Evolutionary conservation across 2,113 vertebrate species (phyloP).

Genomic region (Amblyopsis rosae): DNA sequence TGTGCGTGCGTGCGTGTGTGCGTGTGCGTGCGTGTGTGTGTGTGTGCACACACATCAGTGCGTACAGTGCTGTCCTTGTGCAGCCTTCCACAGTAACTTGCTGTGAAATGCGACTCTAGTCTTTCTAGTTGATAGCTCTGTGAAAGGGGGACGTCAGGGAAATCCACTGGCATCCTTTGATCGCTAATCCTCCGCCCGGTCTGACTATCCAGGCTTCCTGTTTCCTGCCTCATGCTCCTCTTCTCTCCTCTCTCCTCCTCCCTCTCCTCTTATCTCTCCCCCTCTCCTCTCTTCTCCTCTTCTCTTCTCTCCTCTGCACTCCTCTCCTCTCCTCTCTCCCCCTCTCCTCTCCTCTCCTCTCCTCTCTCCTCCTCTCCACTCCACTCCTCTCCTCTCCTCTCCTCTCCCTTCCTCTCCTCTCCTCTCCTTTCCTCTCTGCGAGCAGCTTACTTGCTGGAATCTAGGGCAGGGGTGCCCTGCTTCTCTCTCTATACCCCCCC

Average conservation of each 20-base stretch:
- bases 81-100: conserved; percentile 51
- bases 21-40: background rate
- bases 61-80: background rate
- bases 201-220: conserved; percentile 41
- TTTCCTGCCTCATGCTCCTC: background rate
- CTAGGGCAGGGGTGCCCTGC: conserved; percentile 48
- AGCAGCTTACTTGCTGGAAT: conserved; percentile 51
- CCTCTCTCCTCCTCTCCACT: too few species aligned
- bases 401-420: conserved; percentile 39
- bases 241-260: conserved; percentile 1
- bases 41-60: background rate
- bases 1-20: background rate
- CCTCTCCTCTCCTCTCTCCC: conserved; percentile 41
- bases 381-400: too few species aligned
- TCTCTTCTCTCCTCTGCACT: too few species aligned
- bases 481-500: conserved; percentile 15
- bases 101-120: conserved; percentile 27
- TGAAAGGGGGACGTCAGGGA: conserved; percentile 36
- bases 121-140: conserved; percentile 10
- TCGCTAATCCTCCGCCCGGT: conserved; percentile 67
- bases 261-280: too few species aligned
- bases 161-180: conserved; percentile 60
- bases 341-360: conserved; percentile 23
- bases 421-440: conserved; percentile 31
- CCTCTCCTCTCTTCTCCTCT: too few species aligned